Base-by-base conservation (phyloP, 2,888 invertebrate species). In the Laspeyria flexula region DNA sequence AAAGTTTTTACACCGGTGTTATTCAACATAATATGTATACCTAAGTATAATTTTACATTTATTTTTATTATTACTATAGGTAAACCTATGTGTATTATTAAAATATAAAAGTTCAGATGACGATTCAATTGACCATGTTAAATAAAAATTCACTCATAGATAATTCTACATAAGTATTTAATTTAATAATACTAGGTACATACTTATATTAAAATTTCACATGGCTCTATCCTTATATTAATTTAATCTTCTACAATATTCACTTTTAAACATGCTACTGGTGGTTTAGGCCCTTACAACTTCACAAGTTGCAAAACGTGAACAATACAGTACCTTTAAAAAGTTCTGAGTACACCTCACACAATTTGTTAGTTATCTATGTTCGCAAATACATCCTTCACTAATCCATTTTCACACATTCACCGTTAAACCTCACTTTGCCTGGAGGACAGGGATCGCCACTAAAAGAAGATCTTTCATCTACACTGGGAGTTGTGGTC, bases 371-470 rank as follows among this genome's bases (percentile, higher is more conserved):
- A 25, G 18, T 18, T 5, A 3, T 1, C 6, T 6, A 25, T 25
- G 3, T 25, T 25, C 25, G 1, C 3, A 3, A 25, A 25, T 6
- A 7, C 4, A 25, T 7, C 7, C 9, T 25, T 25, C 44, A 45
- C 27, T 52, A 52, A 23, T 52, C 51, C 13, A 15, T 38, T 34
- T 37, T 43, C 7, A 83, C 78, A 66, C 87, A 87, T 53, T 71
- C 65, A 11, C 77, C 86, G 46, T 82, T 78, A n/a, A 86, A 56
- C 64, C 65, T 81, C 3, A 75, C 72, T 15, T 65, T 74, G 4
- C 84, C 86, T 0, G 74, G 65, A 0, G 87, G 80, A 51, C 88
- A 88, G 13, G 67, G 63, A 44, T 86, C 84, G 2, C 80, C 88
- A 25, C 7, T 25, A 25, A 88, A 86, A 1, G 75, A 75, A 4